Conservation (phyloP, 2,113 vertebrate genomes). For the Malurus cyaneus region DNA sequence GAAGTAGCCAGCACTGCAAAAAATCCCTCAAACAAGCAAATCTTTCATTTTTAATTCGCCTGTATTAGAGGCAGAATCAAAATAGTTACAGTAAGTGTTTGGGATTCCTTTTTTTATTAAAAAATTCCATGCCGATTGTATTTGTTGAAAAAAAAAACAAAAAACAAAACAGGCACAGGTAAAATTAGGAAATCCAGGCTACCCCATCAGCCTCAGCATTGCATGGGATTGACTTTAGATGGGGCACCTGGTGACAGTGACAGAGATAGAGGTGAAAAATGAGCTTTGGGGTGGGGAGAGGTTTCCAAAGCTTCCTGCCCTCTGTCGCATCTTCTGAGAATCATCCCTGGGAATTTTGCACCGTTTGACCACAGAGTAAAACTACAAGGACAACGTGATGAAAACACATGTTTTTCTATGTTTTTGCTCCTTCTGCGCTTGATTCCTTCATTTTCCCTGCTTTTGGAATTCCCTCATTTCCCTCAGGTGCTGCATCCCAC, state of each 20-base stretch:
- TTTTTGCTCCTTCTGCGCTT: neutral
- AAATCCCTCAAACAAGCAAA: conserved; percentile 1
- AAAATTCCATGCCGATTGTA: conserved; percentile 72
- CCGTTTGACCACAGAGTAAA: neutral
- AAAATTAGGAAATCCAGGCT: conserved; percentile 58
- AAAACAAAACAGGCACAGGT: conserved; percentile 24
- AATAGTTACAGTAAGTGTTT: conserved; percentile 70
- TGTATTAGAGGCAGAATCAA: conserved; percentile 46
- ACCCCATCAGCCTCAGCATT: neutral
- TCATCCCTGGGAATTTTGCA: fast-evolving
- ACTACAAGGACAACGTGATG: neutral
- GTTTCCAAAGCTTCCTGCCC: neutral
- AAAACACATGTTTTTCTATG: fast-evolving
- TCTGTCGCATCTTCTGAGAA: neutral
- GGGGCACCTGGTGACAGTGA: neutral
- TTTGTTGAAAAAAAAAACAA: conserved; percentile 21
- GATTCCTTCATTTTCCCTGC: neutral
- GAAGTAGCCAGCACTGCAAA: neutral
- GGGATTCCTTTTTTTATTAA: conserved; percentile 79
- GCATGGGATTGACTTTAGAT: conserved; percentile 7
- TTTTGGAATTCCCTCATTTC: neutral
- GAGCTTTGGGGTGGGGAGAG: neutral
- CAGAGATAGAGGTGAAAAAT: neutral
- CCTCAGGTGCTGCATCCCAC: neutral
- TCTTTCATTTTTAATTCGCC: conserved; percentile 59